A percentile compares a stretch with the other conserved stretches of the same genome.
These are phyloP conservation scores for Sesia apiformis DNA, from an alignment of 2,888 invertebrate genomes.

Conservation along the genomic window DNA sequence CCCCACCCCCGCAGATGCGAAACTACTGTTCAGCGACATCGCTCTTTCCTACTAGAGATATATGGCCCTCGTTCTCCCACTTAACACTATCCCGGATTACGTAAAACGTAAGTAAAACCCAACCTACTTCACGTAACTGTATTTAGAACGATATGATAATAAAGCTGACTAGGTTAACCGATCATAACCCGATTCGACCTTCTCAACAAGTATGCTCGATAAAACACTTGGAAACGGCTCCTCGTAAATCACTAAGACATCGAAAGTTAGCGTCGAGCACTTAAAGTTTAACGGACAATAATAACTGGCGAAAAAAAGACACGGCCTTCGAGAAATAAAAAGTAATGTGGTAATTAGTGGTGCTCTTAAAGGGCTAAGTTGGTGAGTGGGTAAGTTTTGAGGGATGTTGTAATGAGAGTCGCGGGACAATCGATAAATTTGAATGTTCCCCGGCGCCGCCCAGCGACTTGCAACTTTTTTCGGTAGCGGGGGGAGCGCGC, in stretches of 20 bases:
- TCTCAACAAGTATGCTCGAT: slow-evolving; percentile 72
- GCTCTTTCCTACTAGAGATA: slow-evolving; percentile 52
- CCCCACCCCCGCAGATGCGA: slow-evolving; percentile 52
- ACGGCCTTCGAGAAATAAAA: slow-evolving; percentile 58
- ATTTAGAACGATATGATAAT: slow-evolving; percentile 8
- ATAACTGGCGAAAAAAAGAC: slow-evolving; percentile 64
- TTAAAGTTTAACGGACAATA: slow-evolving; percentile 74
- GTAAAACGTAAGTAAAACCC: slow-evolving; percentile 15
- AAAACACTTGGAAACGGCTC: slow-evolving; percentile 68
- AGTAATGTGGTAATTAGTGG: slow-evolving; percentile 64
- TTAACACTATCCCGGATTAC: slow-evolving; percentile 34
- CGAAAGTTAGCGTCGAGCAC: slow-evolving; percentile 70
- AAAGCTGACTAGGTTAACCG: slow-evolving; percentile 25
- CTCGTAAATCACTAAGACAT: slow-evolving; percentile 69
- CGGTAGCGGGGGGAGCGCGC: slow-evolving; percentile 56
- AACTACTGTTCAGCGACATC: slow-evolving; percentile 63
- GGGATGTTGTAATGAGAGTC: slow-evolving; percentile 69
- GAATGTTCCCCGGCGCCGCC: slow-evolving; percentile 70
- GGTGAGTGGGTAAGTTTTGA: slow-evolving; percentile 66
- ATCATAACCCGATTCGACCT: slow-evolving; percentile 55
- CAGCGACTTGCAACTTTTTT: slow-evolving; percentile 73
- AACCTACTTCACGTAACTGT: slow-evolving; percentile 8
- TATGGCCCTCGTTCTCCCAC: slow-evolving; percentile 41
- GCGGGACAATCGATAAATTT: slow-evolving; percentile 73
- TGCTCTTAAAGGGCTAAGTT: slow-evolving; percentile 65